Evolutionary conservation across 2,888 invertebrate genomes (phyloP).

Genomic region (Acanthacorydalis orientalis): DNA sequence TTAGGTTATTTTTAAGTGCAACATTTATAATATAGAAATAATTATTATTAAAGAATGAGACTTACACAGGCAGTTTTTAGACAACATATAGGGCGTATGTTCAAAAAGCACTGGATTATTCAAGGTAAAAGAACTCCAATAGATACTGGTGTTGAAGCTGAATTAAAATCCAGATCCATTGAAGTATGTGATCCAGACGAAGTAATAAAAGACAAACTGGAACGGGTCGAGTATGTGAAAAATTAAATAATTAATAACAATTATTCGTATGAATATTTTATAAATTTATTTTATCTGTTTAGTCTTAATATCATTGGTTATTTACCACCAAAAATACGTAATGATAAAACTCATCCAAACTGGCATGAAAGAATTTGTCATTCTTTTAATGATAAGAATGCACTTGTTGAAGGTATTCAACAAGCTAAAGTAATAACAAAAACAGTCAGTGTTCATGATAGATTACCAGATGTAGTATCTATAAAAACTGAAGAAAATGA

Average conservation of each 20-base stretch:
- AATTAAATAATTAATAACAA: conserved; percentile 4
- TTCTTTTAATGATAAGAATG: conserved; percentile 39
- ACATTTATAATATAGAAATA: neutral
- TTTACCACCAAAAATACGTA: conserved; percentile 23
- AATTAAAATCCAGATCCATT: conserved; percentile 38
- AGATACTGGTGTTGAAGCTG: conserved; percentile 35
- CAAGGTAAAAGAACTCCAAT: conserved; percentile 42
- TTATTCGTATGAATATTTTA: conserved; percentile 3
- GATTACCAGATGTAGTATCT: conserved; percentile 38
- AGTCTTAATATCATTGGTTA: conserved; percentile 27
- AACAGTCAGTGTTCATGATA: conserved; percentile 42
- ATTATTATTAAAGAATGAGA: conserved; percentile 35
- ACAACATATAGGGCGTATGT: conserved; percentile 57
- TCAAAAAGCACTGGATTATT: conserved; percentile 52
- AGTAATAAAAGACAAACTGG: conserved; percentile 29
- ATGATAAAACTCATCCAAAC: conserved; percentile 43
- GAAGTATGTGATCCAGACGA: conserved; percentile 43
- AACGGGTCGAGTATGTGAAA: conserved; percentile 14
- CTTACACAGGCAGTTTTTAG: conserved; percentile 39
- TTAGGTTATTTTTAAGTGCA: no score
- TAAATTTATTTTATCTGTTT: conserved; percentile 9
- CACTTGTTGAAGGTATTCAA: conserved; percentile 50
- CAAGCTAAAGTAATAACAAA: conserved; percentile 77
- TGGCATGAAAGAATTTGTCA: conserved; percentile 46
- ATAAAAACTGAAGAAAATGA: conserved; percentile 14